These are phyloP conservation scores for Alethe diademata DNA, from an alignment of 2,113 vertebrate genomes.

Conservation along the genomic window DNA sequence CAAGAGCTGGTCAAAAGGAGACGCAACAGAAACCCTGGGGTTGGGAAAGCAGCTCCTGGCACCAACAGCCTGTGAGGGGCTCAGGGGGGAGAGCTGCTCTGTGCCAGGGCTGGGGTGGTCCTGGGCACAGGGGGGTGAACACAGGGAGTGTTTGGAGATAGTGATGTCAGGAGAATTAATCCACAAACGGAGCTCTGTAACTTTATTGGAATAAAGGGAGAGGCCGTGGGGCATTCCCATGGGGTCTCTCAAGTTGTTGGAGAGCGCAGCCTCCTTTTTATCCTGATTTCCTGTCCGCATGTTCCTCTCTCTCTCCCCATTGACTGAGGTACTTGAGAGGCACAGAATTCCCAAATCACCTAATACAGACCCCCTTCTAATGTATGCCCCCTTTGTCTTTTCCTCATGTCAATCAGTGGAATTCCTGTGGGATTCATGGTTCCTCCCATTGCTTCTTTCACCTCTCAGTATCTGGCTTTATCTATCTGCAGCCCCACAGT, in stretches of 20 bases:
- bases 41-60: not conserved
- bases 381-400: not conserved
- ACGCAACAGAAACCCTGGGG: not conserved
- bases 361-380: not conserved
- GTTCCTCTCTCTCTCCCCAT: not conserved
- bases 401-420: not conserved
- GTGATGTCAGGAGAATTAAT: not conserved
- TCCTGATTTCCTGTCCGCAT: not conserved
- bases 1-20: not conserved
- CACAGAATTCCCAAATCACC: not conserved
- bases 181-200: not conserved
- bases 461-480: not conserved
- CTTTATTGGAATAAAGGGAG: not conserved
- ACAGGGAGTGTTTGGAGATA: not conserved
- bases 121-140: not conserved
- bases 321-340: not conserved
- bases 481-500: not conserved
- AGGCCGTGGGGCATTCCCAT: not conserved
- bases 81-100: conserved; percentile 8
- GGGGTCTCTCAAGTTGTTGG: not conserved
- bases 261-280: not conserved
- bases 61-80: conserved; percentile 2
- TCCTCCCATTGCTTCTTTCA: not conserved
- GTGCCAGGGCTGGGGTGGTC: not conserved
- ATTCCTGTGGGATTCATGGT: not conserved